Evolutionary conservation across 2,888 invertebrate species (phyloP).

Genomic region (Agrochola litura): DNA sequence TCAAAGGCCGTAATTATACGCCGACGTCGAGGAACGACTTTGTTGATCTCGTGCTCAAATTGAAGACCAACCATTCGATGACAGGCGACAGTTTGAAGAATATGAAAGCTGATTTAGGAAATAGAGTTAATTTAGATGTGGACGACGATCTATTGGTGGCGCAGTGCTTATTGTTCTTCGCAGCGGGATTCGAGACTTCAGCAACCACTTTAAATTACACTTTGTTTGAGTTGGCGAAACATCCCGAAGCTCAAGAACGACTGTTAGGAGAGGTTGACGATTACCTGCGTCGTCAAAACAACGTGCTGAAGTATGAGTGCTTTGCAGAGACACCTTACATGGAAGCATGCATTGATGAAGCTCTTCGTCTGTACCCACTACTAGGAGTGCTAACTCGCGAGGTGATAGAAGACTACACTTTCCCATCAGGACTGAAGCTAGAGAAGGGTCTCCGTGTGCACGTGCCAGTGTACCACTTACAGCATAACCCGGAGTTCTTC

Average conservation of each 20-base stretch:
- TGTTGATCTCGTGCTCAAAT: conserved; percentile 75
- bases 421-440: conserved; percentile 76
- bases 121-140: conserved; percentile 73
- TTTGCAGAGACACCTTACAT: conserved; percentile 73
- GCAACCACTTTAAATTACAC: conserved; percentile 71
- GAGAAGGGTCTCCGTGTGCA: conserved; percentile 80
- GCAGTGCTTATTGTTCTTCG: conserved; percentile 88
- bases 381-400: conserved; percentile 77
- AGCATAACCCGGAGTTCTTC: conserved; percentile 76
- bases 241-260: conserved; percentile 68
- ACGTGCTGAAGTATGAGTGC: conserved; percentile 72
- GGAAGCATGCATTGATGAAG: conserved; percentile 77
- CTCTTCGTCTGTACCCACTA: conserved; percentile 80
- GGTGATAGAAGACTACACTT: conserved; percentile 76
- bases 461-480: conserved; percentile 79
- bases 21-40: conserved; percentile 77
- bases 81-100: conserved; percentile 75
- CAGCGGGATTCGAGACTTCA: conserved; percentile 80
- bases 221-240: conserved; percentile 77
- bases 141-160: conserved; percentile 85
- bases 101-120: conserved; percentile 65
- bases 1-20: conserved; percentile 71
- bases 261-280: conserved; percentile 74
- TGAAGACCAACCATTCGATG: conserved; percentile 71
- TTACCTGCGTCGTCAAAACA: conserved; percentile 69